Evolutionary conservation across 2,797 vertebrate genomes (phyloP).

Genomic region (Phalanger gymnotis): DNA sequence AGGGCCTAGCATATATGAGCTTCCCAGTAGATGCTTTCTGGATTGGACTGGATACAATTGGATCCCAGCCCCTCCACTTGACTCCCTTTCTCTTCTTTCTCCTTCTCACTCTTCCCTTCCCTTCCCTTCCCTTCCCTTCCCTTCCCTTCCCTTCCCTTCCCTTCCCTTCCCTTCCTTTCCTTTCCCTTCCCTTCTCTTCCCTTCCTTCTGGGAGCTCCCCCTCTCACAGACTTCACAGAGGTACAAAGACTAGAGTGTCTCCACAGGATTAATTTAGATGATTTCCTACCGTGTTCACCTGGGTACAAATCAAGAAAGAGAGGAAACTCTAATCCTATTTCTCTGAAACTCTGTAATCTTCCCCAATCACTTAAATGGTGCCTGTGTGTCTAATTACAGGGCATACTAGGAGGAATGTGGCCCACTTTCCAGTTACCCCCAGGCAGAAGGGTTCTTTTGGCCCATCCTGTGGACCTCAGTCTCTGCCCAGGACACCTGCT

Average conservation of each 20-base stretch:
- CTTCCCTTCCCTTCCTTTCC: background rate
- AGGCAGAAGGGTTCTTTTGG: constrained; percentile 36
- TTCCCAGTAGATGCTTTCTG: background rate
- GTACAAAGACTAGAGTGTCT: constrained; percentile 67
- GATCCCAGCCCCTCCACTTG: background rate
- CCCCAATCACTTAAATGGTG: constrained; percentile 82
- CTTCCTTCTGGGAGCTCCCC: constrained; percentile 27
- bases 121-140: background rate
- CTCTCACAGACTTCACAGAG: constrained; percentile 53
- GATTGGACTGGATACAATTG: background rate
- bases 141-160: background rate
- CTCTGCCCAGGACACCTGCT: constrained; percentile 59
- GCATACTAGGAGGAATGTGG: constrained; percentile 37
- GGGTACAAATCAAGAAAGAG: constrained; percentile 79
- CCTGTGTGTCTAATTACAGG: constrained; percentile 81
- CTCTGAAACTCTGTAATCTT: constrained; percentile 85
- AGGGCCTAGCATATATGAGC: background rate
- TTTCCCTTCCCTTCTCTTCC: background rate
- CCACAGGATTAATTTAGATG: constrained; percentile 80
- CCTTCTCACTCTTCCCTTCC: background rate
- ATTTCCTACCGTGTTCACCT: constrained; percentile 79
- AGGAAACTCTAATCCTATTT: constrained; percentile 81
- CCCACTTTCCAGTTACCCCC: constrained; percentile 56
- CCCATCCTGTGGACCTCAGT: background rate
- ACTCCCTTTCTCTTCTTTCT: background rate